Base-by-base conservation (phyloP, 2,797 vertebrate genomes). In the Astyanax mexicanus region DNA sequence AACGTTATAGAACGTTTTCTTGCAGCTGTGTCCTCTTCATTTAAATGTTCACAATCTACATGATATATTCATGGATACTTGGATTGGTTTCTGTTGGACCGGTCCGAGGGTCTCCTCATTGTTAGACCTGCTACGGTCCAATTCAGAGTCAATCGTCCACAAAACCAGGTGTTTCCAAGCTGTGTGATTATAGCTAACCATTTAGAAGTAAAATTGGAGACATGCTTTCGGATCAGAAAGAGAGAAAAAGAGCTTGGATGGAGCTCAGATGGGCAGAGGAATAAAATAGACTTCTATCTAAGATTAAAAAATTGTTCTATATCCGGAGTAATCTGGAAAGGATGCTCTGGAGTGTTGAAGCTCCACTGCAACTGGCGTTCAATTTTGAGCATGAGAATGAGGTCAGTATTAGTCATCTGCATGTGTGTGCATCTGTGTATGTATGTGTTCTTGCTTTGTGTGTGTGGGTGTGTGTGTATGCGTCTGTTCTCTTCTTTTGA, bases 241-340 rank as follows among this genome's bases (percentile, higher is more conserved):
- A n/a, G 69, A 45, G 54, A 62, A 55, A 71, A 6, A 62, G 15
- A 27, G 23, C 47, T 54, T 27, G 17, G 37, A 8, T 29, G 23
- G 3, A 64, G 7, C 13, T 40, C 15, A 8, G 12, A 11, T 4
- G 37, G 27, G 23, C 47, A 65, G 37, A 23, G 1, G 38, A 27
- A 38, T 5, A 69, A 11, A 35, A 57, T 65, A 65, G 67, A 74
- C 17, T 5, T 49, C 10, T 40, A 17, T 12, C 44, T 52, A 37
- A 8, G 49, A 60, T 54, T 38, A 11, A 55, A 55, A 68, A 35
- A 67, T 60, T 42, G 42, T 19, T 44, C 60, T 54, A 12, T 23
- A 60, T 67, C 29, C 11, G 13, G 72, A 66, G 47, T 44, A 69
- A 81, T 81, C 35, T 57, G 11, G 71, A 71, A 74, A 71, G 45